These are phyloP conservation scores for Disparrhopalites patrizii DNA, from an alignment of 2,888 invertebrate species.

Conservation along the genomic window DNA sequence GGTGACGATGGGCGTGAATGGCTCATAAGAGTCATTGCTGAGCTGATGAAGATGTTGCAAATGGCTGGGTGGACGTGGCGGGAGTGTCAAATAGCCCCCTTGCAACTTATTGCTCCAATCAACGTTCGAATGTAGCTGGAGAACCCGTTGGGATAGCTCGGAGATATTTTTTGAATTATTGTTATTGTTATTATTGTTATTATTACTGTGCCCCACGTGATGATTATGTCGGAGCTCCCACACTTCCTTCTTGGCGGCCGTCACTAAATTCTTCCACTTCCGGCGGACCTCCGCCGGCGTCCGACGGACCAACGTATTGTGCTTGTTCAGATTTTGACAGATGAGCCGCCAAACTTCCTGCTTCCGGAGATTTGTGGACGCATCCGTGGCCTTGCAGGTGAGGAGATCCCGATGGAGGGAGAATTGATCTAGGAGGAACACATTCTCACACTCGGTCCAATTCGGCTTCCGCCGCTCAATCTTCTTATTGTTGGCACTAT, in stretches of 20 bases:
- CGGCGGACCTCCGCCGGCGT: slow-evolving; percentile 48
- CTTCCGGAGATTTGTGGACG: slow-evolving; percentile 47
- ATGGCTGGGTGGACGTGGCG: no score
- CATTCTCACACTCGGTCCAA: slow-evolving; percentile 46
- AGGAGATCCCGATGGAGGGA: slow-evolving; percentile 46
- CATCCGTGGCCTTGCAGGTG: slow-evolving; percentile 48
- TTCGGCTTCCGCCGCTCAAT: slow-evolving; percentile 36
- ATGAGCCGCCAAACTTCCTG: slow-evolving; percentile 49
- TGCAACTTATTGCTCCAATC: slow-evolving; percentile 27
- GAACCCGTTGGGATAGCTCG: slow-evolving; percentile 46
- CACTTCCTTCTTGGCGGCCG: slow-evolving; percentile 46
- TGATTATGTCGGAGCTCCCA: slow-evolving; percentile 48
- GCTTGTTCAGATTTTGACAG: slow-evolving; percentile 47
- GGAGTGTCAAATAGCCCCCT: background rate
- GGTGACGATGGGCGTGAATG: slow-evolving; percentile 46
- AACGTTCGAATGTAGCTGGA: slow-evolving; percentile 44
- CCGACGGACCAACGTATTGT: slow-evolving; percentile 46
- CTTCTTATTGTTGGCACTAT: slow-evolving; percentile 29
- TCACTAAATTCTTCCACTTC: slow-evolving; percentile 48
- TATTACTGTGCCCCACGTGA: slow-evolving; percentile 25
- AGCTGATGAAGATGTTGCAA: background rate
- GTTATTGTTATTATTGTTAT: no score
- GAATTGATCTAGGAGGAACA: slow-evolving; percentile 48
- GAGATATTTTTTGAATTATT: slow-evolving; percentile 39
- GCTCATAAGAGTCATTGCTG: slow-evolving; percentile 23